Percentiles rank a stretch among this genome's conserved stretches.
These are phyloP conservation scores for Oryzias woworae DNA, from an alignment of 2,113 vertebrate species.

Conservation along the genomic window DNA sequence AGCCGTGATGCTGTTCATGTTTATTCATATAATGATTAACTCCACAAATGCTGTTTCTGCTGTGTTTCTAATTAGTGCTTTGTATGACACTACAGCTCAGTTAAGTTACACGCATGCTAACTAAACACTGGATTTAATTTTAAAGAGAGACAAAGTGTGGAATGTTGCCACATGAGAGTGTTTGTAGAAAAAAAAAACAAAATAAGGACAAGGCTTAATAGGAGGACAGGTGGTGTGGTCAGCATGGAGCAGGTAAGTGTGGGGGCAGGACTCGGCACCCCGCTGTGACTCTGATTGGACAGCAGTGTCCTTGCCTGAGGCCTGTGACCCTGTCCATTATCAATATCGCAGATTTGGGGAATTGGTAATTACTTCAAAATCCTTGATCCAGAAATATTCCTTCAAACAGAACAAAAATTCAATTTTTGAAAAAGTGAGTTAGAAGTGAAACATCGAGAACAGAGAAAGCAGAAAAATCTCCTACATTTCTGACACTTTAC, in stretches of 20 bases:
- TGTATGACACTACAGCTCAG: constrained; percentile 25
- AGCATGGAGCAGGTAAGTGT: constrained; percentile 57
- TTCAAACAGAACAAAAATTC: too few species aligned
- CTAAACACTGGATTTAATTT: constrained; percentile 23
- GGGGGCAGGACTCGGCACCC: constrained; percentile 64
- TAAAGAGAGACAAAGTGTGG: constrained; percentile 17
- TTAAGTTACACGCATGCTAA: constrained; percentile 37
- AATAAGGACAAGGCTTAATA: constrained; percentile 25
- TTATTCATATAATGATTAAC: constrained; percentile 59
- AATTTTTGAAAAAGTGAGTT: too few species aligned
- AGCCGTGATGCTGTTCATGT: constrained; percentile 45
- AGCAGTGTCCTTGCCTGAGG: constrained; percentile 61
- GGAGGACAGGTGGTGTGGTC: constrained; percentile 64
- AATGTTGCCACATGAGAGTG: constrained; percentile 19
- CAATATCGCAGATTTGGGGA: constrained; percentile 34
- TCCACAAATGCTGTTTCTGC: constrained; percentile 44
- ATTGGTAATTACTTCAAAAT: constrained; percentile 11
- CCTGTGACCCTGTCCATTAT: constrained; percentile 48
- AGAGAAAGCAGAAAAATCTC: too few species aligned
- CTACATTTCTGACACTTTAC: too few species aligned
- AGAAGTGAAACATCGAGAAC: too few species aligned
- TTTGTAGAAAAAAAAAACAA: constrained; percentile 30
- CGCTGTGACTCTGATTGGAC: constrained; percentile 70
- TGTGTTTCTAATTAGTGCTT: constrained; percentile 54
- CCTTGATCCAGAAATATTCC: not conserved